Evolutionary conservation across 2,113 vertebrate genomes (phyloP).

Genomic region (Picathartes gymnocephalus): DNA sequence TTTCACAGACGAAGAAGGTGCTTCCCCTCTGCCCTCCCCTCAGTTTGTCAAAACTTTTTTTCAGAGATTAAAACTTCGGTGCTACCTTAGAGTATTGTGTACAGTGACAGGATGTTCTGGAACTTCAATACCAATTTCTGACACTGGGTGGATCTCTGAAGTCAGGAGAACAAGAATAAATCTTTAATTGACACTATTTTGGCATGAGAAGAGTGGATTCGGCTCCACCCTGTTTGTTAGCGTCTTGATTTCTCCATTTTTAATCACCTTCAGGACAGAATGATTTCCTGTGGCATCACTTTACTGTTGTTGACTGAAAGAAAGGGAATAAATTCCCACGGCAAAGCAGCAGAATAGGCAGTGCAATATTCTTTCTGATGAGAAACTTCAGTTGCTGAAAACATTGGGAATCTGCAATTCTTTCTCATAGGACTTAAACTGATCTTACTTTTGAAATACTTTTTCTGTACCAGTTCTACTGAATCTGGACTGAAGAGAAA

Average conservation of each 20-base stretch:
- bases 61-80: background rate
- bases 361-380: background rate
- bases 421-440: background rate
- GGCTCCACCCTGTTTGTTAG: background rate
- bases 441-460: background rate
- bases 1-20: background rate
- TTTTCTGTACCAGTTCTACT: background rate
- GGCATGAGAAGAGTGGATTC: background rate
- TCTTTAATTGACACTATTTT: background rate
- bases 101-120: background rate
- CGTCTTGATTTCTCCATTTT: background rate
- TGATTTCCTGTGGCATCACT: background rate
- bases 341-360: background rate
- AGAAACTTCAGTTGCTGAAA: background rate
- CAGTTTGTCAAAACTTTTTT: background rate
- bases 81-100: background rate
- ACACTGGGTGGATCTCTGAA: conserved; percentile 55
- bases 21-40: rapidly evolving
- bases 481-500: background rate
- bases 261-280: background rate
- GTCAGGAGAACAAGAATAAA: background rate
- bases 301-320: background rate
- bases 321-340: background rate
- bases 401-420: background rate
- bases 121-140: conserved; percentile 24